Evolutionary conservation across 2,797 vertebrate genomes (phyloP).

Genomic region (Pangasius krempfi): DNA sequence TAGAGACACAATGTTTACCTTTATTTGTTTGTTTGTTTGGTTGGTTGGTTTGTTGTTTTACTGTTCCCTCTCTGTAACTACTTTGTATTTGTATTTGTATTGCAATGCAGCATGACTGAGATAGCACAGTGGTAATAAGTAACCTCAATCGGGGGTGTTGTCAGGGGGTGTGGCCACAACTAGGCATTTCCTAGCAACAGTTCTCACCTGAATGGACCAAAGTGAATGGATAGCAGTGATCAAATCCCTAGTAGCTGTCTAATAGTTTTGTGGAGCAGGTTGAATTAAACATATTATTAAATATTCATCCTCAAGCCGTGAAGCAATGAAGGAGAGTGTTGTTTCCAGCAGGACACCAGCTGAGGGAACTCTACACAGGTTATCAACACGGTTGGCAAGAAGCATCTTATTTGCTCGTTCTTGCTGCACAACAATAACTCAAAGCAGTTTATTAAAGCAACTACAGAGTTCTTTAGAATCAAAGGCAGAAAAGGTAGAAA

Average conservation of each 20-base stretch:
- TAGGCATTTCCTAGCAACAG: neutral
- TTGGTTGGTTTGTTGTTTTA: too few relatives aligned
- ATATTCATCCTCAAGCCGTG: neutral
- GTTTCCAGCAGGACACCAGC: neutral
- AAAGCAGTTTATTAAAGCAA: neutral
- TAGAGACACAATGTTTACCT: too few relatives aligned
- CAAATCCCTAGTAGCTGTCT: neutral
- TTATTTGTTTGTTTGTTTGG: too few relatives aligned
- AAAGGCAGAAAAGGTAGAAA: neutral
- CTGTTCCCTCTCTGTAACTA: too few relatives aligned
- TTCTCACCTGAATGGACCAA: neutral
- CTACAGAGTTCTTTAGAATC: neutral
- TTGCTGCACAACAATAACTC: neutral
- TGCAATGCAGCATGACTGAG: neutral
- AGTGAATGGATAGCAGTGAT: neutral
- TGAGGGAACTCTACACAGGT: neutral
- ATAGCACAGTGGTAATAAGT: neutral
- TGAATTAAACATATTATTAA: neutral
- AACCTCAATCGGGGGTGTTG: neutral
- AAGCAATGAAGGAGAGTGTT: neutral
- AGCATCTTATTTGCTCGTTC: neutral
- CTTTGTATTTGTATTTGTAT: neutral
- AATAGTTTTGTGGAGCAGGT: neutral
- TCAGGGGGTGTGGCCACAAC: neutral
- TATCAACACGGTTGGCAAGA: neutral